phyloP scores from a whole-genome alignment of 1,140 invertebrate species.

The Micrasema longulum region DNA sequence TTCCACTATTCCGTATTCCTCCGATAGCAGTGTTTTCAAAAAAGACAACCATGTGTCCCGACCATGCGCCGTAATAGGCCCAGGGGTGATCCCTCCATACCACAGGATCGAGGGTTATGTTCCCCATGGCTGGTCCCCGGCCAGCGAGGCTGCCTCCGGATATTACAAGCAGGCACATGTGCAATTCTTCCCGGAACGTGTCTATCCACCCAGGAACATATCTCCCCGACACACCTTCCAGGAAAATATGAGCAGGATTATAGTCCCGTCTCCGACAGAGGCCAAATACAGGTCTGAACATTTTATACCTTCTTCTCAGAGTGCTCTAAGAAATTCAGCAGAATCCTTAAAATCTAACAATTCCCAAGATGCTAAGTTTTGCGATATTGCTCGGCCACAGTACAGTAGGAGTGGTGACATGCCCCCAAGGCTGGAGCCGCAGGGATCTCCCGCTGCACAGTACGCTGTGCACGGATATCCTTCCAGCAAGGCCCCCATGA shows the following conservation, averaged over 20 bases:
- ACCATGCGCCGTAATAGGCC: slow-evolving; percentile 67
- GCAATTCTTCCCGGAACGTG: slow-evolving; percentile 59
- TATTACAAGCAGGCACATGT: slow-evolving; percentile 10
- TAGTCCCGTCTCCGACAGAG: slow-evolving; percentile 59
- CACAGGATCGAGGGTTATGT: slow-evolving; percentile 53
- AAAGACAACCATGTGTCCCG: slow-evolving; percentile 45
- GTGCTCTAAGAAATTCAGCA: slow-evolving; percentile 1
- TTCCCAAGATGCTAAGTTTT: slow-evolving; percentile 22
- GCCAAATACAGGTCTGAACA: slow-evolving; percentile 19
- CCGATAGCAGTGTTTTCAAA: slow-evolving; percentile 25
- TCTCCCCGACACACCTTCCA: slow-evolving; percentile 67
- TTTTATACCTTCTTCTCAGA: neutral
- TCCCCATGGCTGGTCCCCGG: slow-evolving; percentile 54
- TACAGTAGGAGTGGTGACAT: slow-evolving; percentile 24
- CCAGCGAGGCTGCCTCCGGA: slow-evolving; percentile 48
- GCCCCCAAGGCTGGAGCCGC: slow-evolving; percentile 8
- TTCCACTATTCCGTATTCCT: slow-evolving; percentile 55
- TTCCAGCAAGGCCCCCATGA: neutral
- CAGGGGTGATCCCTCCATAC: slow-evolving; percentile 60
- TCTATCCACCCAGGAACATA: slow-evolving; percentile 62
- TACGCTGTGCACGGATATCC: slow-evolving; percentile 23
- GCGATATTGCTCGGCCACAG: slow-evolving; percentile 23
- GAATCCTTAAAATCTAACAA: neutral
- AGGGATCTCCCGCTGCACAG: neutral
- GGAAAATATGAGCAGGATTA: slow-evolving; percentile 66